Conservation (phyloP, 1,140 invertebrate genomes). For the Ceratina japonica region DNA sequence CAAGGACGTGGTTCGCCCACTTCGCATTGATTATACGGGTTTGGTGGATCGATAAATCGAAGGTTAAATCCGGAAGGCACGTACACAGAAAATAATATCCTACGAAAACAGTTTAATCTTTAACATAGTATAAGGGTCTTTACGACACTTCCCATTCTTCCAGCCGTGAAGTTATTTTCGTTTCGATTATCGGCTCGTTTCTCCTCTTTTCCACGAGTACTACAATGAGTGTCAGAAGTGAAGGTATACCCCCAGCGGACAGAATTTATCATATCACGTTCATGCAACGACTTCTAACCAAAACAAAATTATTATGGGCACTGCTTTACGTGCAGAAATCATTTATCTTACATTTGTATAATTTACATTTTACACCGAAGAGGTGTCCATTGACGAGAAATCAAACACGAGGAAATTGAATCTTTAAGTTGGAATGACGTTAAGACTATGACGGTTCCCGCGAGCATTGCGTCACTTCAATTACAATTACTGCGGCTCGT, state of each 20-base stretch:
- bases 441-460: background rate
- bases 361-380: too few species aligned
- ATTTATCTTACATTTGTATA: too few species aligned
- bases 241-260: too few species aligned
- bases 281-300: too few species aligned
- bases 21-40: constrained; percentile 37
- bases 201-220: background rate
- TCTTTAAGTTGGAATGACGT: background rate
- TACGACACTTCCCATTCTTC: background rate
- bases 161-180: background rate
- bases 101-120: constrained; percentile 15
- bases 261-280: too few species aligned
- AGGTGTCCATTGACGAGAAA: too few species aligned
- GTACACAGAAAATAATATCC: constrained; percentile 31
- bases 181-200: background rate
- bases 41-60: constrained; percentile 52
- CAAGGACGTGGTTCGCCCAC: constrained; percentile 42
- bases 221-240: too few species aligned
- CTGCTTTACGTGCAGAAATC: too few species aligned
- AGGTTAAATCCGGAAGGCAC: constrained; percentile 24
- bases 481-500: background rate
- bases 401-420: too few species aligned
- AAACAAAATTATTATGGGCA: too few species aligned
- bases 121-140: background rate
- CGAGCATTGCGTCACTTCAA: constrained; percentile 1